Conservation (phyloP, 2,797 vertebrate species). For the Cossypha niveicapilla region DNA sequence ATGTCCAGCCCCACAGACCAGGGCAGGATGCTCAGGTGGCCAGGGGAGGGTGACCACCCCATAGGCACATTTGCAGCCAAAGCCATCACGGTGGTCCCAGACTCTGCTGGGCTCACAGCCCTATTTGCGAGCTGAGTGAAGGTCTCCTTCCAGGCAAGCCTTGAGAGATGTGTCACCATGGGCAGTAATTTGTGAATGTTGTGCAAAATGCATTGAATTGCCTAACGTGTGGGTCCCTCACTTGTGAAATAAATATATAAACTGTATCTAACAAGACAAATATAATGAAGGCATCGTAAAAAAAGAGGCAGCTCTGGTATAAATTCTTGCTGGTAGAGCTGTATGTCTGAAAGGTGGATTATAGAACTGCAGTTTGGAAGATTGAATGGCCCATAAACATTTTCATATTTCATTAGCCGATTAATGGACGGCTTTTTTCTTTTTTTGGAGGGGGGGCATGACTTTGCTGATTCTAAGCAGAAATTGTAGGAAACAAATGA, state of each 20-base stretch:
- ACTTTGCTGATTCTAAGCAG: slow-evolving; percentile 80
- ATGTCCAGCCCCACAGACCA: background rate
- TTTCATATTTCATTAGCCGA: slow-evolving; percentile 87
- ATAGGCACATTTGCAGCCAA: background rate
- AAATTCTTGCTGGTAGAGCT: slow-evolving; percentile 73
- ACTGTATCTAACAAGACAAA: slow-evolving; percentile 62
- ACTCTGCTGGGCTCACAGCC: background rate
- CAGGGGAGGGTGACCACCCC: background rate
- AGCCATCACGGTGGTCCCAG: background rate
- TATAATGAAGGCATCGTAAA: slow-evolving; percentile 52
- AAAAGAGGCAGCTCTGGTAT: slow-evolving; percentile 60
- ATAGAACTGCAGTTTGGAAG: slow-evolving; percentile 79
- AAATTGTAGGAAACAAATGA: slow-evolving; percentile 71
- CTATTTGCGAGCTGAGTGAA: background rate
- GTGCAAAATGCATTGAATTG: slow-evolving; percentile 2
- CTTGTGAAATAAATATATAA: slow-evolving; percentile 55
- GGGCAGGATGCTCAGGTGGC: background rate
- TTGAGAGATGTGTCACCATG: background rate
- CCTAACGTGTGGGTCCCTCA: background rate
- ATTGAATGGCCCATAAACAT: slow-evolving; percentile 81
- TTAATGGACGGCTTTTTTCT: slow-evolving; percentile 75
- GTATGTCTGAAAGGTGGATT: slow-evolving; percentile 77
- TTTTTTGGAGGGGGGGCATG: background rate
- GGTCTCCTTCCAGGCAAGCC: background rate
- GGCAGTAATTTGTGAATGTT: background rate